Percentiles rank a stretch among this genome's conserved stretches.
These are phyloP conservation scores for Ceratina australensis DNA, from an alignment of 1,140 invertebrate species.

Conservation along the genomic window DNA sequence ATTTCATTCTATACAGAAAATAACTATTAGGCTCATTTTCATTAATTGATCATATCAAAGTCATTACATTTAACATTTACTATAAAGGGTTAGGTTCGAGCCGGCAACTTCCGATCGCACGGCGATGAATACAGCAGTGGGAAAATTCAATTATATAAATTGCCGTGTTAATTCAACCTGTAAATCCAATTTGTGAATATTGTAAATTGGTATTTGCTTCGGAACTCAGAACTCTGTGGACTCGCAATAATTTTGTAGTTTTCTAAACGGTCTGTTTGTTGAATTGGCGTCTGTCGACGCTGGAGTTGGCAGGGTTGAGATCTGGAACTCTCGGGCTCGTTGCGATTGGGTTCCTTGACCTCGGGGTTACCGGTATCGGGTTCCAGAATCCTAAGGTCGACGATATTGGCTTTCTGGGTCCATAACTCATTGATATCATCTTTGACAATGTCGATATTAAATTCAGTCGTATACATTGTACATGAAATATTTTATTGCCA, in stretches of 20 bases:
- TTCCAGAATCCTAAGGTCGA: neutral
- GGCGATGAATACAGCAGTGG: neutral
- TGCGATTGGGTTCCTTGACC: neutral
- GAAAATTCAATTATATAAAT: neutral
- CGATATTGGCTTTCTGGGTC: neutral
- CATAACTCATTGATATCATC: slow-evolving; percentile 5
- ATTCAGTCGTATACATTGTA: slow-evolving; percentile 1
- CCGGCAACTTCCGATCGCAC: neutral
- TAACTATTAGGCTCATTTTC: too few relatives aligned
- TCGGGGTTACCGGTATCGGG: neutral
- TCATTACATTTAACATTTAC: neutral
- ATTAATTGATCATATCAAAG: neutral
- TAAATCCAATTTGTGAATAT: neutral
- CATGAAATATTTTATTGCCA: neutral
- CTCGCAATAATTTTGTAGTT: too few relatives aligned
- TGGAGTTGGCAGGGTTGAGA: neutral
- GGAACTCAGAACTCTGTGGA: neutral
- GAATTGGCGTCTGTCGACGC: neutral
- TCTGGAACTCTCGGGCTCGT: neutral
- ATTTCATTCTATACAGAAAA: too few relatives aligned
- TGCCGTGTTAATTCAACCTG: too few relatives aligned
- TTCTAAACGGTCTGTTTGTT: neutral
- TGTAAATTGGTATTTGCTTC: neutral
- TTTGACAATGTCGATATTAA: neutral
- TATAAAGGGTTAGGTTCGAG: neutral